phyloP scores from a whole-genome alignment of 64 coral and sea anemone genomes.

The Pachyseris speciosa region DNA sequence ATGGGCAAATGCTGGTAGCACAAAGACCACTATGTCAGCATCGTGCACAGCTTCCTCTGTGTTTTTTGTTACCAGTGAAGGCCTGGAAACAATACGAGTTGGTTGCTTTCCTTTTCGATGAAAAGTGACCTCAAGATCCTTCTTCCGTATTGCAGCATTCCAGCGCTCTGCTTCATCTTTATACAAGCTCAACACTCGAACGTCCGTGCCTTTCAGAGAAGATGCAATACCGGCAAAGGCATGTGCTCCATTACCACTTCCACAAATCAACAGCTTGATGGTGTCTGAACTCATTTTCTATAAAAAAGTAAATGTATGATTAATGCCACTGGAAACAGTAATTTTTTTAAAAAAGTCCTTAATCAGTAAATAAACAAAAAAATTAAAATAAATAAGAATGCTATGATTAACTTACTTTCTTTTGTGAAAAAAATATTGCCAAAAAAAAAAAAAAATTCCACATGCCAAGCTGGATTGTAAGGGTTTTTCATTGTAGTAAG shows the following conservation, averaged over 20 bases:
- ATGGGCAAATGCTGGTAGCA: constrained; percentile 48
- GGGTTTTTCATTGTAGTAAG: no score
- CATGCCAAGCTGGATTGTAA: no score
- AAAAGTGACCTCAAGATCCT: not conserved
- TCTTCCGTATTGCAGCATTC: not conserved
- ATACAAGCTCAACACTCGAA: constrained; percentile 72
- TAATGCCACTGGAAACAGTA: no score
- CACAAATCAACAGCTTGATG: constrained; percentile 79
- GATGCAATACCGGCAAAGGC: constrained; percentile 73
- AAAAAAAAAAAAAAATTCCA: no score
- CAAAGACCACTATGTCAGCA: constrained; percentile 30
- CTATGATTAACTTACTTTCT: no score
- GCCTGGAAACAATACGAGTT: not conserved
- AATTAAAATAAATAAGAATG: no score
- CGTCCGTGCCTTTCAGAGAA: constrained; percentile 66
- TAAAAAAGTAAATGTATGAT: no score
- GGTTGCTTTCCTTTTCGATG: not conserved
- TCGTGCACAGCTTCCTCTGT: constrained; percentile 17
- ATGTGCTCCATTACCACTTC: constrained; percentile 81
- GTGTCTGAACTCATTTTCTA: constrained; percentile 8
- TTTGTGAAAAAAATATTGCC: no score
- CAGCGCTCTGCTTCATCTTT: constrained; percentile 79
- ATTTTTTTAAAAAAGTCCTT: no score
- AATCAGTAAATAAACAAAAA: no score
- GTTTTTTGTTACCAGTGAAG: constrained; percentile 19